These are phyloP conservation scores for Trachelus stipa DNA, from an alignment of 2,888 invertebrate species.

Conservation along the genomic window DNA sequence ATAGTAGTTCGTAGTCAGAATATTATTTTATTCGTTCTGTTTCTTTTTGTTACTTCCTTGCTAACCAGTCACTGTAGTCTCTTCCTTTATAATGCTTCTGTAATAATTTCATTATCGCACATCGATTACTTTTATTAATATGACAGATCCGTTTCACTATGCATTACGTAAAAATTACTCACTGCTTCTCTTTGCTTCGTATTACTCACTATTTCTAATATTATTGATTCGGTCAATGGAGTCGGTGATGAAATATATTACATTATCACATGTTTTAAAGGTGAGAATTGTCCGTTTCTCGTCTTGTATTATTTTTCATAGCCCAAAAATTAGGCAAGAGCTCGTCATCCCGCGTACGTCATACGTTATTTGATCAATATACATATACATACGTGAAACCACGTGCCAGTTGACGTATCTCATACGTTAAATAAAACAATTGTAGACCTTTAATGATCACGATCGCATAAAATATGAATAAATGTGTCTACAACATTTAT, in stretches of 20 bases:
- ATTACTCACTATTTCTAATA: neutral
- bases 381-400: neutral
- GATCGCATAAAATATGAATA: neutral
- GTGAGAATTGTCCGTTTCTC: too few species aligned
- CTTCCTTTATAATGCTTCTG: neutral
- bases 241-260: too few species aligned
- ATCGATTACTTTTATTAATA: neutral
- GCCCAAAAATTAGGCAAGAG: neutral
- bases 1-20: neutral
- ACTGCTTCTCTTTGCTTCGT: neutral
- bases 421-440: neutral
- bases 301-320: neutral
- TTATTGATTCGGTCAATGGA: neutral
- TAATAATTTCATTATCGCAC: neutral
- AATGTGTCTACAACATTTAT: neutral
- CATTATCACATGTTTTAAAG: too few species aligned
- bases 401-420: neutral
- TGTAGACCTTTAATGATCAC: neutral
- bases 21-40: neutral
- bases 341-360: neutral
- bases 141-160: neutral
- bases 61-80: neutral
- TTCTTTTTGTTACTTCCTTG: neutral
- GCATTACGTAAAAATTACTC: neutral
- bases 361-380: neutral